A percentile compares a stretch with the other conserved stretches of the same genome.
Evolutionary conservation across 2,113 vertebrate species (phyloP).

Genomic region (Sapayoa aenigma): DNA sequence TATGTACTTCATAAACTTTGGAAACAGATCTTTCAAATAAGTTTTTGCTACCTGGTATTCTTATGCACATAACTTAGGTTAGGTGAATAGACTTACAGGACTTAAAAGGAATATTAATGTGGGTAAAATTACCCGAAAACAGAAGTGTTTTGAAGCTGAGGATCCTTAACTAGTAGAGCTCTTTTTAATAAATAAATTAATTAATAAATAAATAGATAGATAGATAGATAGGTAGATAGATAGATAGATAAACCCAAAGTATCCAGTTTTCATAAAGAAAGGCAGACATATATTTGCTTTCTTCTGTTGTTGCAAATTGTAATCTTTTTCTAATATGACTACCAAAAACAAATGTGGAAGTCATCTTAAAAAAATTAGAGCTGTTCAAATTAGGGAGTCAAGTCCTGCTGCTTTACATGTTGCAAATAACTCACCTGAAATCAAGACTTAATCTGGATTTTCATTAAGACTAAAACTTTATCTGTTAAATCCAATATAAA

Average conservation of each 20-base stretch:
- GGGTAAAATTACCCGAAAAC: neutral
- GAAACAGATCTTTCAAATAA: constrained; percentile 25
- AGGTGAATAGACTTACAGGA: neutral
- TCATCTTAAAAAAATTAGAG: neutral
- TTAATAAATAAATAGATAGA: too few relatives aligned
- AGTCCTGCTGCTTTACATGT: neutral
- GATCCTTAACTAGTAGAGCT: neutral
- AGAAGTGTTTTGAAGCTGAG: neutral
- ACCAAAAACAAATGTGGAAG: neutral
- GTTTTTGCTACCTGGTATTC: constrained; percentile 12
- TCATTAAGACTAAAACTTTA: neutral
- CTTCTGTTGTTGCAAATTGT: neutral
- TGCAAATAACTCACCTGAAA: neutral
- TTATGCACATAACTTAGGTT: neutral
- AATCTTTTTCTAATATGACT: neutral
- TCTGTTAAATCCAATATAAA: neutral
- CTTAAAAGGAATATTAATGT: constrained; percentile 28
- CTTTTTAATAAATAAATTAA: neutral
- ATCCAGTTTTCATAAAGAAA: neutral
- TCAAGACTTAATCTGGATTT: neutral
- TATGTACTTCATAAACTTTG: constrained; percentile 31
- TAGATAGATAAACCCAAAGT: neutral
- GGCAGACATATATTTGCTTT: neutral
- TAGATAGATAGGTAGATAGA: too few relatives aligned
- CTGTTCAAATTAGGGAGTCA: neutral